Percentiles rank a stretch among this genome's conserved stretches.
Evolutionary conservation across 2,888 invertebrate genomes (phyloP).

Genomic region (Cantharis rustica): DNA sequence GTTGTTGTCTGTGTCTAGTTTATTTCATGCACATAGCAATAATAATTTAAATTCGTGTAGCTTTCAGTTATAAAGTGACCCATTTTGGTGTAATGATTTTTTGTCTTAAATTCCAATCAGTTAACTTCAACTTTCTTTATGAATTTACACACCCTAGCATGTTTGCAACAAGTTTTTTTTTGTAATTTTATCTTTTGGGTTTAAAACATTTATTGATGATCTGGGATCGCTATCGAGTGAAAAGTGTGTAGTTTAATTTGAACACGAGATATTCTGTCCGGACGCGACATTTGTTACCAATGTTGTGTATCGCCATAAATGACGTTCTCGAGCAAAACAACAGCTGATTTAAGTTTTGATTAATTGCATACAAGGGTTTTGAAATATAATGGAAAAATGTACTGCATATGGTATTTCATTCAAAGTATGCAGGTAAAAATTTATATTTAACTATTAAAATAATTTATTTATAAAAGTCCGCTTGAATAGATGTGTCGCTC

Average conservation of each 20-base stretch:
- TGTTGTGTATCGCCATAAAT: conserved; percentile 32
- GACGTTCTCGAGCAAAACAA: conserved; percentile 31
- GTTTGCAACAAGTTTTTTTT: conserved; percentile 22
- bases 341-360: conserved; percentile 31
- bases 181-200: conserved; percentile 1
- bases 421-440: conserved; percentile 17
- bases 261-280: conserved; percentile 29
- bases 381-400: conserved; percentile 27
- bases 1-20: background rate
- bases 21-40: background rate
- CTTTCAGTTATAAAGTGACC: background rate
- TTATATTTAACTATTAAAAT: conserved; percentile 1
- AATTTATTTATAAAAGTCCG: conserved; percentile 24
- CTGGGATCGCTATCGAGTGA: background rate
- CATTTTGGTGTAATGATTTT: background rate
- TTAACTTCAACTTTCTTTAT: background rate
- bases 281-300: conserved; percentile 33
- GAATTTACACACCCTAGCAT: background rate
- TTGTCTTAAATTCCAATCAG: background rate
- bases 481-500: conserved; percentile 45
- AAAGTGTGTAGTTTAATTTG: background rate
- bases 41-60: background rate
- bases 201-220: conserved; percentile 25
- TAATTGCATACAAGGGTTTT: conserved; percentile 33
- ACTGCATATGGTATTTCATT: conserved; percentile 13